Evolutionary conservation across 64 coral and sea anemone species (phyloP).

Genomic region (Acropora yongei): DNA sequence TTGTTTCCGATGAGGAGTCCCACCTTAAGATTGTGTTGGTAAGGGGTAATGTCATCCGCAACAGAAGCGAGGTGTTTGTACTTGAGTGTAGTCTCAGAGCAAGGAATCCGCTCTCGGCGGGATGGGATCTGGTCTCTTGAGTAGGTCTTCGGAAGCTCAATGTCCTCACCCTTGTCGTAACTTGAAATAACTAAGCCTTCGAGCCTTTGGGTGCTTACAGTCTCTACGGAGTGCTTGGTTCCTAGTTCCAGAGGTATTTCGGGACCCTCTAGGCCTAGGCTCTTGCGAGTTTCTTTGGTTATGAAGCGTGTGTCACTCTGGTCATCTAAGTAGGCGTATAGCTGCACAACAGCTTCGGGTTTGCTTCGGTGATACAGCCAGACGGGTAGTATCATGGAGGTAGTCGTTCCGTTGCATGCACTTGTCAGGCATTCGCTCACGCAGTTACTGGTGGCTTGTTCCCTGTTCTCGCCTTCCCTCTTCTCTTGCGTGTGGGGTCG

Average conservation of each 20-base stretch:
- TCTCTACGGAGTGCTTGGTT: conserved; percentile 53
- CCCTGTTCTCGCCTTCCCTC: not conserved
- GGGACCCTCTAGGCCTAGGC: conserved; percentile 56
- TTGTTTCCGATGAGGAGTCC: conserved; percentile 63
- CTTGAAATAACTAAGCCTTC: conserved; percentile 39
- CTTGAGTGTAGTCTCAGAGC: not conserved
- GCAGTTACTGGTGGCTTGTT: conserved; percentile 7
- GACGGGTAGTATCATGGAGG: conserved; percentile 70
- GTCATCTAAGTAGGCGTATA: conserved; percentile 42
- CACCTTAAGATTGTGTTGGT: conserved; percentile 17
- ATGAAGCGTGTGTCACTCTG: conserved; percentile 53
- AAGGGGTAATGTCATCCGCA: conserved; percentile 35
- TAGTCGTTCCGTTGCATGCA: conserved; percentile 24
- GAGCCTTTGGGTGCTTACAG: conserved; percentile 49
- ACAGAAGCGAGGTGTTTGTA: conserved; percentile 20
- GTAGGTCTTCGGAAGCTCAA: conserved; percentile 70
- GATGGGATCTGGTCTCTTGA: conserved; percentile 39
- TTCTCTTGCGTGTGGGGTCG: not conserved
- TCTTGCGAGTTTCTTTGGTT: conserved; percentile 27
- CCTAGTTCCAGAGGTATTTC: conserved; percentile 49
- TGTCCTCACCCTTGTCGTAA: conserved; percentile 37
- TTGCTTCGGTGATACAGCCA: conserved; percentile 37
- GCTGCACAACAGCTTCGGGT: too few relatives aligned
- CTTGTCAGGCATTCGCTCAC: conserved; percentile 27
- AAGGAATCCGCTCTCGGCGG: conserved; percentile 33